Conservation (phyloP, 2,797 vertebrate genomes). For the Picus viridis region DNA sequence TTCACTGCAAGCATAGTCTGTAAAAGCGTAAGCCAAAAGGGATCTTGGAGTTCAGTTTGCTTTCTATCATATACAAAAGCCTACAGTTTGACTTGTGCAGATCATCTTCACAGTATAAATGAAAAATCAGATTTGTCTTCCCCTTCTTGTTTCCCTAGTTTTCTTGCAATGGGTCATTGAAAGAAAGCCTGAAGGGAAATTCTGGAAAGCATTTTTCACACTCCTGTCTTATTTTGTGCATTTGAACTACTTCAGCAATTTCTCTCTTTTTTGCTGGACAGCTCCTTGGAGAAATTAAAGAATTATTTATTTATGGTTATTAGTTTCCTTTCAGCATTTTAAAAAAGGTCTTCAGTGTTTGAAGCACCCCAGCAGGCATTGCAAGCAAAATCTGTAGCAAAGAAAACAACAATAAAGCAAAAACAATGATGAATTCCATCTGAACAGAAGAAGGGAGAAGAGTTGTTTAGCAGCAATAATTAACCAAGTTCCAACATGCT, state of each 20-base stretch:
- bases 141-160: constrained; percentile 20
- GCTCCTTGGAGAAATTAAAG: constrained; percentile 64
- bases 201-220: constrained; percentile 53
- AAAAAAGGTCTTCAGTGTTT: constrained; percentile 56
- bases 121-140: constrained; percentile 12
- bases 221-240: constrained; percentile 35
- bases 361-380: constrained; percentile 48
- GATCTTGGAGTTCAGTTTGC: background rate
- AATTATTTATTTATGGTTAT: constrained; percentile 73
- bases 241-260: constrained; percentile 63
- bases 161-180: constrained; percentile 43
- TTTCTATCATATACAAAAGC: background rate
- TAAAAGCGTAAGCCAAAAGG: background rate
- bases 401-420: constrained; percentile 23
- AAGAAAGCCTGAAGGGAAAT: constrained; percentile 44
- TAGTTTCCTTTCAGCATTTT: constrained; percentile 63
- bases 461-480: constrained; percentile 13
- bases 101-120: constrained; percentile 7
- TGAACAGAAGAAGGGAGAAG: background rate
- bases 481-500: constrained; percentile 8
- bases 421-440: constrained; percentile 23
- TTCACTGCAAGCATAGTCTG: background rate
- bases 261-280: constrained; percentile 63
- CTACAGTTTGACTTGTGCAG: constrained; percentile 1
- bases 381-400: background rate